phyloP scores from a whole-genome alignment of 1,140 invertebrate genomes.

The Brachionus angularis region DNA sequence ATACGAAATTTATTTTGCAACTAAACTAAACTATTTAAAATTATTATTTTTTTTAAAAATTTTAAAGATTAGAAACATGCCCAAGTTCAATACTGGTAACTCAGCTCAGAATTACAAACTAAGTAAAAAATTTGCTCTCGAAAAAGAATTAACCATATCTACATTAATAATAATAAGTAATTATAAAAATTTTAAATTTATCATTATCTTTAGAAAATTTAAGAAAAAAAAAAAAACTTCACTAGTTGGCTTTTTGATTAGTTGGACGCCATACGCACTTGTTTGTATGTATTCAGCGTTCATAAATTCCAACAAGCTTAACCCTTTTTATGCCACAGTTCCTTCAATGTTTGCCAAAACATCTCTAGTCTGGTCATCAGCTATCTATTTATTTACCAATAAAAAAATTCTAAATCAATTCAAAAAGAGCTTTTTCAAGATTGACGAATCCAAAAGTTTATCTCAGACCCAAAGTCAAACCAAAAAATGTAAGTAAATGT shows the following conservation, averaged over 20 bases:
- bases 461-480: background rate
- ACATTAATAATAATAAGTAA: constrained; percentile 11
- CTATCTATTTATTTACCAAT: constrained; percentile 26
- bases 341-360: constrained; percentile 36
- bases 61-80: constrained; percentile 7
- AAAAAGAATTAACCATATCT: constrained; percentile 9
- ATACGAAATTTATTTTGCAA: too few species aligned
- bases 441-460: background rate
- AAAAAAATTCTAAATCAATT: background rate
- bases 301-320: background rate
- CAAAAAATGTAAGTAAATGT: too few species aligned
- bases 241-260: background rate
- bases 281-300: constrained; percentile 36
- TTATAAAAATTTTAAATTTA: background rate
- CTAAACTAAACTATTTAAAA: too few species aligned
- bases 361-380: constrained; percentile 28
- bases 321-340: constrained; percentile 8
- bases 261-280: constrained; percentile 42
- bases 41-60: too few species aligned
- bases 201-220: background rate
- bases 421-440: constrained; percentile 5
- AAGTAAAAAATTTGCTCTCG: background rate
- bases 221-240: background rate
- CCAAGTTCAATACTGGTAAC: background rate
- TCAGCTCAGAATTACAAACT: background rate